A percentile compares a stretch with the other conserved stretches of the same genome.
Conservation (phyloP, 2,888 invertebrate species). For the Sepiola atlantica region DNA sequence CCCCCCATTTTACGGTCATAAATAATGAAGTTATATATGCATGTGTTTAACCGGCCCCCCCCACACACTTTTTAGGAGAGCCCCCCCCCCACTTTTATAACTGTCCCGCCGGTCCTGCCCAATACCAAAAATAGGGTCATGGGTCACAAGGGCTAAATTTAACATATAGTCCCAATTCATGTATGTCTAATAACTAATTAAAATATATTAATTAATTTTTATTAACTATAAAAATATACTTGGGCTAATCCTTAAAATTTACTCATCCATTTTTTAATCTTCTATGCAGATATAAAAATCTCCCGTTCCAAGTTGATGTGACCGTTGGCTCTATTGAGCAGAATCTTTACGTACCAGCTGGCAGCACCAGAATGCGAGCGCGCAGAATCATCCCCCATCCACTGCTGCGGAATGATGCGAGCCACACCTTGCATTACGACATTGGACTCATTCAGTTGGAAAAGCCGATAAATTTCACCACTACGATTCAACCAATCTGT, state of each 20-base stretch:
- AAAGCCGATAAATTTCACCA: constrained; percentile 56
- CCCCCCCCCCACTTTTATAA: no score
- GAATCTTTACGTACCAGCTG: not conserved
- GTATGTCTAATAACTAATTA: no score
- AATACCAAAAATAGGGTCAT: no score
- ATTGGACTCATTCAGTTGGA: constrained; percentile 61
- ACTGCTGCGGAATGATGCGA: constrained; percentile 51
- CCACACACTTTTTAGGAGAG: no score
- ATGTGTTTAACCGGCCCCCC: no score
- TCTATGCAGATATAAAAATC: constrained; percentile 41
- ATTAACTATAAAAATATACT: not conserved
- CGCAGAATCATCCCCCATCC: constrained; percentile 55
- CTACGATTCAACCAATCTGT: constrained; percentile 64
- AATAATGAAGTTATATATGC: no score
- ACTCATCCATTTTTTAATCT: not conserved
- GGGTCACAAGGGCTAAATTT: no score
- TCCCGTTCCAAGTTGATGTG: constrained; percentile 42
- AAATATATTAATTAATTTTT: not conserved
- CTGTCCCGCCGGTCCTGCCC: no score
- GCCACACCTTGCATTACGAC: constrained; percentile 59
- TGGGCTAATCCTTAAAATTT: not conserved
- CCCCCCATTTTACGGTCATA: no score
- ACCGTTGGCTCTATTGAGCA: constrained; percentile 45
- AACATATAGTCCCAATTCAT: no score
- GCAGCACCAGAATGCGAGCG: constrained; percentile 43